Conservation (phyloP, 2,113 vertebrate species). For the Cephalopterus ornatus region DNA sequence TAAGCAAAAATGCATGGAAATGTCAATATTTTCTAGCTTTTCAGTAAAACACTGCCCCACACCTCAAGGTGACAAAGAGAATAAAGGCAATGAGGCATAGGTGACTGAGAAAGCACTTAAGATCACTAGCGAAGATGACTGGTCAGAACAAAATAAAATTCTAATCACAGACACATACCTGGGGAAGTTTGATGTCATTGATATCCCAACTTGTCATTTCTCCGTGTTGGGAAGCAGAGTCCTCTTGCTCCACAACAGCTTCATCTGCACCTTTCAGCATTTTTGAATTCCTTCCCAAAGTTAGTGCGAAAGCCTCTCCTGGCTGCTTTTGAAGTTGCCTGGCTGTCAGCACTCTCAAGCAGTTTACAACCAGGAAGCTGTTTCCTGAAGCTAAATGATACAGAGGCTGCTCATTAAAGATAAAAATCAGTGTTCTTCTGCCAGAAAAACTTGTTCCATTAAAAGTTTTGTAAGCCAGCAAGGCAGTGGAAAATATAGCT, state of each 20-base stretch:
- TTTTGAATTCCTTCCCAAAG: neutral
- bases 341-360: conserved; percentile 25
- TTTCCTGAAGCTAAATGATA: conserved; percentile 64
- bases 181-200: conserved; percentile 80
- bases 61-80: neutral
- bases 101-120: neutral
- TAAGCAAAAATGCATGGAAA: neutral
- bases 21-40: neutral
- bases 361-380: conserved; percentile 61
- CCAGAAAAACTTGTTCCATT: conserved; percentile 71
- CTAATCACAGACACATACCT: conserved; percentile 63
- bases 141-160: neutral
- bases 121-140: neutral
- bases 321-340: neutral
- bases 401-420: conserved; percentile 60
- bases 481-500: conserved; percentile 49
- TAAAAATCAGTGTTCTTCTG: conserved; percentile 63
- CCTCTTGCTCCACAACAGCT: conserved; percentile 37
- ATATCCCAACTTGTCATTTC: conserved; percentile 77
- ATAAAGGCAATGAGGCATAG: neutral
- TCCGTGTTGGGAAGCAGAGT: conserved; percentile 13
- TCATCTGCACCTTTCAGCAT: conserved; percentile 11
- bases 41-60: neutral
- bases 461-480: conserved; percentile 65
- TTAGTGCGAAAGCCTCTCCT: neutral